A percentile compares a stretch with the other conserved stretches of the same genome.
phyloP scores from a whole-genome alignment of 2,888 invertebrate genomes.

The Smittia aterrima region DNA sequence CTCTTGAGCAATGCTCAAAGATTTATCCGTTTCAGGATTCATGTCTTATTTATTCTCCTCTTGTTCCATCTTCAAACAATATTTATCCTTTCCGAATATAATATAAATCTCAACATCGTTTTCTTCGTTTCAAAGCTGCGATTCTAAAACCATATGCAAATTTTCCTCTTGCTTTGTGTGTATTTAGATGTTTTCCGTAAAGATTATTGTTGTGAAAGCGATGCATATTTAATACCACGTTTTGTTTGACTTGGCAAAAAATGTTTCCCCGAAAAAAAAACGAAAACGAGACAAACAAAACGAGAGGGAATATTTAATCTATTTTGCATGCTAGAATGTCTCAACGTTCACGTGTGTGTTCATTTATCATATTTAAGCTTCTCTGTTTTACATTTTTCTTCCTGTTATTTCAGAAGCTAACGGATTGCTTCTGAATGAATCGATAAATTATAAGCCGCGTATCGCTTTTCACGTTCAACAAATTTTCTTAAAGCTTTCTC shows the following conservation, averaged over 20 bases:
- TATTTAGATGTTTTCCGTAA: constrained; percentile 38
- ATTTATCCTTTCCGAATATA: constrained; percentile 17
- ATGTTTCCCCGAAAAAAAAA: not conserved
- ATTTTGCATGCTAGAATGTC: constrained; percentile 21
- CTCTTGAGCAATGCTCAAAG: not conserved
- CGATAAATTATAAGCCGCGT: constrained; percentile 27
- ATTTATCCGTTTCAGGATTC: not conserved
- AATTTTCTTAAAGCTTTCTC: not conserved
- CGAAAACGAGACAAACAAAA: not conserved
- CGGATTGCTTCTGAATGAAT: not conserved
- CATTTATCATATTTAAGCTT: constrained; percentile 40
- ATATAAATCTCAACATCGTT: constrained; percentile 12
- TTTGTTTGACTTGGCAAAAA: constrained; percentile 39
- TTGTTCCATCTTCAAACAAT: not conserved
- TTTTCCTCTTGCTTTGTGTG: constrained; percentile 16
- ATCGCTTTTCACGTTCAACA: not conserved
- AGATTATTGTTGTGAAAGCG: constrained; percentile 33
- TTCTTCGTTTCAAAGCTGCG: not conserved
- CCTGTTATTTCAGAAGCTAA: not conserved
- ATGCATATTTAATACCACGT: constrained; percentile 40
- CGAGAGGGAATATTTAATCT: constrained; percentile 22
- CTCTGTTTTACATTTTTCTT: constrained; percentile 11
- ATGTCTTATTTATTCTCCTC: not conserved
- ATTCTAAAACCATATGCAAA: constrained; percentile 38
- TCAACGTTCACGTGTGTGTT: constrained; percentile 7